Conservation (phyloP, 2,113 vertebrate genomes). For the Pterocles gutturalis region DNA sequence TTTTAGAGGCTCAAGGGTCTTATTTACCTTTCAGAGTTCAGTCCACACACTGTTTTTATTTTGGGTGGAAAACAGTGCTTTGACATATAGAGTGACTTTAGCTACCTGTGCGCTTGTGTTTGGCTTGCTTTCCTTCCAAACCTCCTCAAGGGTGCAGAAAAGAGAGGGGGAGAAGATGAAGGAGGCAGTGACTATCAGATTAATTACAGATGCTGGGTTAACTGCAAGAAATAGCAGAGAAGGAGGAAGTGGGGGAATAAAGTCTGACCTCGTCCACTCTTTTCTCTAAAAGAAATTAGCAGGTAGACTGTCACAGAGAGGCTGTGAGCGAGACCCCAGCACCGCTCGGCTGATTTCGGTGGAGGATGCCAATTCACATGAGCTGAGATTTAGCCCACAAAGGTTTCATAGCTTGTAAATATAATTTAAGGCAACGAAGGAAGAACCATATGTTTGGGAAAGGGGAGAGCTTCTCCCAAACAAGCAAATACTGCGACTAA, state of each 20-base stretch:
- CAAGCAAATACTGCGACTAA: neutral
- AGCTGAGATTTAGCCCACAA: neutral
- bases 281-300: neutral
- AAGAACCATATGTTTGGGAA: neutral
- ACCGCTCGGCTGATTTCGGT: neutral
- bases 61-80: neutral
- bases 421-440: neutral
- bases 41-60: conserved; percentile 11
- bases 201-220: conserved; percentile 53
- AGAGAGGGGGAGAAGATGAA: neutral
- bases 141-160: neutral
- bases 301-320: conserved; percentile 4
- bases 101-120: conserved; percentile 38
- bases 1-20: conserved; percentile 41
- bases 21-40: conserved; percentile 47
- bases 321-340: neutral
- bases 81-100: conserved; percentile 27
- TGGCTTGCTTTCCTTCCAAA: conserved; percentile 17
- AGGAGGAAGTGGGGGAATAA: neutral
- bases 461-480: neutral
- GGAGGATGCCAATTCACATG: neutral
- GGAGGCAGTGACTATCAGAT: neutral
- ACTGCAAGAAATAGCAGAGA: neutral
- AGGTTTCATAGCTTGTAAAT: conserved; percentile 21
- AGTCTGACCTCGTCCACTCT: neutral